Evolutionary conservation across 2,113 vertebrate species (phyloP), one percentile per base, ranked within the genome.

Genomic region (Cryptotis parvus): DNA sequence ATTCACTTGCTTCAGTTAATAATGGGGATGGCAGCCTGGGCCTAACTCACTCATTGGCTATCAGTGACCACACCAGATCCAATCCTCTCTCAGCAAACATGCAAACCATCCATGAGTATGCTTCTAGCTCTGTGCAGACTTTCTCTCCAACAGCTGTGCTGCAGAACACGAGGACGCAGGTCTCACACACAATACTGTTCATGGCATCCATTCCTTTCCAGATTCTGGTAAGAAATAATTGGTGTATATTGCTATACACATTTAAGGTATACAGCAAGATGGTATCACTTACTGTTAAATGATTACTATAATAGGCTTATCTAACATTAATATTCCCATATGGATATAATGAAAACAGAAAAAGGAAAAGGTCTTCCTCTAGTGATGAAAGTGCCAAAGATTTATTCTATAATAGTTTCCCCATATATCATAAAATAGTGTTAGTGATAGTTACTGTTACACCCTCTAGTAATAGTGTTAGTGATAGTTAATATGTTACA

Each of bases 1-100:
- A 58, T 58, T 58, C 55, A 85, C 24, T 29, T 91, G 85, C 43
- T 73, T 69, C 83, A 83, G 73, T 75, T 79, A 70, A 45, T 75
- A 33, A 70, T 0, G 4, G 31, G 75, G 41, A 39, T 9, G 45
- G 85, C 68, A 87, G 9, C 41, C 63, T 33, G 1, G 4, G 15
- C 12, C 24, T 65, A 6, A 2, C 35, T 55, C 39, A 63, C 29
- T 69, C 24, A 26, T 26, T 58, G 52, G 55, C 73, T 43, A 29
- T 24, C 16, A 45, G 37, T 58, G 75, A 76, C 75, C 69, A 15
- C 0, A 37, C 74, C 55, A 35, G 33, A 10, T 26, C 74, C 18
- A 4, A 85, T 72, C 69, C 63, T 58, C n/a, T 45, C 14, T 58
- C 55, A 18, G 26, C 31, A 2, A 18, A 22, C 3, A 35, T 20